Conservation (phyloP, 1,140 invertebrate species). For the Drosophila miranda region DNA sequence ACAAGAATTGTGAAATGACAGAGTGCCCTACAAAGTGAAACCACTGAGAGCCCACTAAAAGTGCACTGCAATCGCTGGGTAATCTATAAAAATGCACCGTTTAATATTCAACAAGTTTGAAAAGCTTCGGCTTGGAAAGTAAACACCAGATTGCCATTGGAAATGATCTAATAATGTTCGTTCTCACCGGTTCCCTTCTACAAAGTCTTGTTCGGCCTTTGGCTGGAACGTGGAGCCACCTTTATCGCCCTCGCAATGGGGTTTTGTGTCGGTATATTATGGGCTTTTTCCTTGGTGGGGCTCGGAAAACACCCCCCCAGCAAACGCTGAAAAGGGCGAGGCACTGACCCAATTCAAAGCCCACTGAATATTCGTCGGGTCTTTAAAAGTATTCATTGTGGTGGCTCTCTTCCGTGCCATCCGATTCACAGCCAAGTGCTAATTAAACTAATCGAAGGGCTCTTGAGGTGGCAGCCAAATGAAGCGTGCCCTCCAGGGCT, state of each 20-base stretch:
- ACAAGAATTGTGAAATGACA: conserved; percentile 27
- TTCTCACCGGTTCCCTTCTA: too few relatives aligned
- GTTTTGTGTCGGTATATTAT: conserved; percentile 1
- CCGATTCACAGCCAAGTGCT: conserved; percentile 60
- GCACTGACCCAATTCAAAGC: conserved; percentile 67
- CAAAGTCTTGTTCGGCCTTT: too few relatives aligned
- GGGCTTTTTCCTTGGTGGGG: conserved; percentile 9
- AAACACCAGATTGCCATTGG: background rate
- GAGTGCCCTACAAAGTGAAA: conserved; percentile 14
- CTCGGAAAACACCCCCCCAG: conserved; percentile 16
- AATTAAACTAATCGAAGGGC: conserved; percentile 70
- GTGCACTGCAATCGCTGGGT: background rate
- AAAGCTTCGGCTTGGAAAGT: background rate
- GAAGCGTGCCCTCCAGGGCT: conserved; percentile 62
- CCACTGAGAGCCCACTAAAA: background rate
- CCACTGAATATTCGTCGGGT: conserved; percentile 34
- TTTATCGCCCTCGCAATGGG: conserved; percentile 48
- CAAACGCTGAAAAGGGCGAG: conserved; percentile 34
- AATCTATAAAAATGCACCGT: background rate
- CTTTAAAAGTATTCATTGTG: conserved; percentile 10
- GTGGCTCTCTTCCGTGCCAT: too few relatives aligned
- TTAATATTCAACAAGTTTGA: background rate
- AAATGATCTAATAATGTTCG: conserved; percentile 2
- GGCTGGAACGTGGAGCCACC: conserved; percentile 1
- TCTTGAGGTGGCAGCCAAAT: conserved; percentile 45